Evolutionary conservation across 2,113 vertebrate species (phyloP).

Genomic region (Nymphicus hollandicus): DNA sequence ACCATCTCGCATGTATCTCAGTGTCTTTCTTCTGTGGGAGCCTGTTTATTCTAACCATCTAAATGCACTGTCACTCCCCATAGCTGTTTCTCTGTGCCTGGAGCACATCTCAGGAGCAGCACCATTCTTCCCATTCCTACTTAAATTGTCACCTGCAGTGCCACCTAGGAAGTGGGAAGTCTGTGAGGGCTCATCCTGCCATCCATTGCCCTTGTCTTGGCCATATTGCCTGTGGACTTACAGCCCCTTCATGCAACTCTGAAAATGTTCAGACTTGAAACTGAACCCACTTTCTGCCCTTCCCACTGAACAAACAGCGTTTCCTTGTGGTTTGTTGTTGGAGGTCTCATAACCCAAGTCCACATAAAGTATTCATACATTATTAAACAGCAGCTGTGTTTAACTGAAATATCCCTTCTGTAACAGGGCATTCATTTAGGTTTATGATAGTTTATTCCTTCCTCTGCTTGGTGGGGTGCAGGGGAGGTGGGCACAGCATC

Average conservation of each 20-base stretch:
- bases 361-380: background rate
- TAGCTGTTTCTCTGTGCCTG: background rate
- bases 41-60: background rate
- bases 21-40: background rate
- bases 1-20: background rate
- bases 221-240: background rate
- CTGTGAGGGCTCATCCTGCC: background rate
- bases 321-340: background rate
- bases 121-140: background rate
- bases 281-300: background rate
- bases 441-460: background rate
- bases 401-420: background rate
- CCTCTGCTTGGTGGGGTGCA: background rate
- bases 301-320: accelerated
- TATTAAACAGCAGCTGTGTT: background rate
- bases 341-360: background rate
- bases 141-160: background rate
- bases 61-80: background rate
- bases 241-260: background rate
- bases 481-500: background rate
- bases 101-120: background rate
- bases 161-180: background rate
- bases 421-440: background rate
- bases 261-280: background rate
- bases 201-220: background rate